Evolutionary conservation across 2,888 invertebrate genomes (phyloP), one percentile per base, ranked within the genome.

Genomic region (Hydriomena furcata): DNA sequence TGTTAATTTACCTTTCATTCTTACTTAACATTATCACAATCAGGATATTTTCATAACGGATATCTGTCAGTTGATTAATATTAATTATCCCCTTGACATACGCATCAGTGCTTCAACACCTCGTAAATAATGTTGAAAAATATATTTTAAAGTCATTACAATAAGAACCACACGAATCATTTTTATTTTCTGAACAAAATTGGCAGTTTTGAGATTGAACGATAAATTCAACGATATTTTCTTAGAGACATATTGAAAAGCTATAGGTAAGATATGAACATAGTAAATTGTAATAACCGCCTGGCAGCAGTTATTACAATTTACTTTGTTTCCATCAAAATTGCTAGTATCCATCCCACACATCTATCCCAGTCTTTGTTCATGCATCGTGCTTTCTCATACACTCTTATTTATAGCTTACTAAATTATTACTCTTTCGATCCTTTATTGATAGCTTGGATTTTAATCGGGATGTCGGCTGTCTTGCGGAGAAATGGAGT

Each of bases 1-100:
- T 2, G 34, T 34, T 27, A 35, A 31, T 31, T 35, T 40, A 34
- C 28, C 23, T 47, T 47, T 32, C 20, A 34, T 34, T 38, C 35
- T 32, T 34, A 24, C 17, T 3, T 17, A 3, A 17, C 24, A 35
- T 27, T 21, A 42, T 42, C 34, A 43, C 10, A 44, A 44, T 60
- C 56, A 58, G 42, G 50, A 54, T 63, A 66, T 67, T 61, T 60
- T 58, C 47, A 47, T 71, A 71, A 72, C 70, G 72, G 69, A 47
- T 37, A 49, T 50, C 40, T 68, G 68, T 66, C 71, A 58, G 43
- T 46, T 70, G 74, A 70, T 73, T 66, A 73, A 68, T 73, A 76
- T 74, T 76, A 73, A 76, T 75, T 73, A 68, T 69, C 63, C 48
- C 20, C 62, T 58, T 63, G 61, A 63, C 53, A 45, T 53, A 55